Conservation (phyloP, 2,888 invertebrate genomes). For the Polydrusus pterygomalis region DNA sequence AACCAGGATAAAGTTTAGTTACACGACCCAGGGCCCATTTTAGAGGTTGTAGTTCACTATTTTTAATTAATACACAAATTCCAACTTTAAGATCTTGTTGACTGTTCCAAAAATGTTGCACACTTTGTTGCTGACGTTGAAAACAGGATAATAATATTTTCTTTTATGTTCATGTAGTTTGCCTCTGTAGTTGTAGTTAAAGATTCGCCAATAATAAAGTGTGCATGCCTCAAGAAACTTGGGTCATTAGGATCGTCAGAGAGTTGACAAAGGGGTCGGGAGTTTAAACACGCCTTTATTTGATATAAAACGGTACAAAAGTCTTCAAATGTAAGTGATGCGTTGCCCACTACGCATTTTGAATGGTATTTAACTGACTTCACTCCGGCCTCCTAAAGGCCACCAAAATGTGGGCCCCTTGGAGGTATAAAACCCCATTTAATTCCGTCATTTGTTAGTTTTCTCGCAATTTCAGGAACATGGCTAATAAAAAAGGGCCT, state of each 20-base stretch:
- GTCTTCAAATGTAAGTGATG: conserved; percentile 37
- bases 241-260: conserved; percentile 24
- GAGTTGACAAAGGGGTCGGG: conserved; percentile 30
- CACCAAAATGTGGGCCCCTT: conserved; percentile 35
- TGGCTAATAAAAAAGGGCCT: no score
- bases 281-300: conserved; percentile 32
- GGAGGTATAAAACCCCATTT: conserved; percentile 10
- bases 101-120: no score
- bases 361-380: conserved; percentile 40
- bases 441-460: no score
- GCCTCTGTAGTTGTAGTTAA: conserved; percentile 25
- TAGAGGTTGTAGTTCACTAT: no score
- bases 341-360: conserved; percentile 27
- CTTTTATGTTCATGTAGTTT: no score
- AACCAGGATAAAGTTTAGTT: no score
- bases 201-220: conserved; percentile 31
- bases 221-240: conserved; percentile 31
- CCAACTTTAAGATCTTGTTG: no score
- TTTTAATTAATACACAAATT: no score
- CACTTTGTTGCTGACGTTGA: no score
- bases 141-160: no score
- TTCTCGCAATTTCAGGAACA: no score
- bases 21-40: no score
- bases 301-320: conserved; percentile 36
- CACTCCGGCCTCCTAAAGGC: conserved; percentile 34